These are phyloP conservation scores for Petrocephalus zakoni DNA, from an alignment of 2,113 vertebrate genomes.

Conservation along the genomic window DNA sequence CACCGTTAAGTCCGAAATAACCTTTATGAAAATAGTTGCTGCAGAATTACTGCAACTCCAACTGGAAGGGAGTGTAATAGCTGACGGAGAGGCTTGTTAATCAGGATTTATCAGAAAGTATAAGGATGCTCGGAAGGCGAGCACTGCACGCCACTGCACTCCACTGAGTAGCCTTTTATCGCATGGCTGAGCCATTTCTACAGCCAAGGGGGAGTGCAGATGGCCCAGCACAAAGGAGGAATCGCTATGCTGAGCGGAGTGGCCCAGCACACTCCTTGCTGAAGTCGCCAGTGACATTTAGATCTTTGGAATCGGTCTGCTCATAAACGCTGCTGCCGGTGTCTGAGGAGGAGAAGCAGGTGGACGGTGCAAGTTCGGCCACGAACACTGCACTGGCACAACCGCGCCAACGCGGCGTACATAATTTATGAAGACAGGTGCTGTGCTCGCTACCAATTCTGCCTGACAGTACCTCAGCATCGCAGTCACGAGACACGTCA, in stretches of 20 bases:
- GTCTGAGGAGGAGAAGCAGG: neutral
- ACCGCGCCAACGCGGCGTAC: neutral
- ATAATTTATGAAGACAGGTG: neutral
- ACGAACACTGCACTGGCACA: neutral
- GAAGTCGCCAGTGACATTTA: neutral
- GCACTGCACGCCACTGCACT: neutral
- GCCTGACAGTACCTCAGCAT: neutral
- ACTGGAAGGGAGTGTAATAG: neutral
- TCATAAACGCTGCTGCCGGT: neutral
- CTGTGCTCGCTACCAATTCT: neutral
- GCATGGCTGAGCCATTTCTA: neutral
- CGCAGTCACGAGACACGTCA: neutral
- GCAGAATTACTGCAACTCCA: neutral
- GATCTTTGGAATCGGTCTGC: neutral
- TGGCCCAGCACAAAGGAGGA: neutral
- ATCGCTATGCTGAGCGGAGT: neutral
- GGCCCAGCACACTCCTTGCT: neutral
- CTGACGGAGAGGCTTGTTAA: neutral
- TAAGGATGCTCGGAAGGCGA: neutral
- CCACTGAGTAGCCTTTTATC: neutral
- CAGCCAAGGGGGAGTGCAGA: neutral
- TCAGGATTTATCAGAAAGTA: neutral
- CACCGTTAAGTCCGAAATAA: neutral
- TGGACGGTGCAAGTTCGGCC: neutral
- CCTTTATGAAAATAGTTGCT: neutral